phyloP scores from a whole-genome alignment of 2,888 invertebrate species.

The Globia sparganii region DNA sequence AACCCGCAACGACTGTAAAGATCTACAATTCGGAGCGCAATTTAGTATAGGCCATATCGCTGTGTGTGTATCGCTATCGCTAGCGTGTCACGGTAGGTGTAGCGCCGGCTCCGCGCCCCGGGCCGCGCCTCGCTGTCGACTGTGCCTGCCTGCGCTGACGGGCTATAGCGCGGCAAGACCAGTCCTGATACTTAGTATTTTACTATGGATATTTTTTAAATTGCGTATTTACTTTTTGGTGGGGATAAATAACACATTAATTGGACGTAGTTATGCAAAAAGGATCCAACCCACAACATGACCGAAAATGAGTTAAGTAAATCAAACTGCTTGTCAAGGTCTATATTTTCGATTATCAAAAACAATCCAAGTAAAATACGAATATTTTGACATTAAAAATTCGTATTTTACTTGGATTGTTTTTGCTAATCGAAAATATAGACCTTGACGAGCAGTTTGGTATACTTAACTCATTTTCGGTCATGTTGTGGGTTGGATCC shows the following conservation, averaged over 20 bases:
- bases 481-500: no score
- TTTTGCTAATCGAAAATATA: no score
- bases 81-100: conserved; percentile 56
- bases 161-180: conserved; percentile 68
- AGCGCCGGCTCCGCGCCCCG: conserved; percentile 68
- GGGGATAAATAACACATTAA: neutral
- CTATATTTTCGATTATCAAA: no score
- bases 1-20: neutral
- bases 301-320: no score
- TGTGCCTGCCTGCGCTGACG: conserved; percentile 75
- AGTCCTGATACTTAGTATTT: conserved; percentile 73
- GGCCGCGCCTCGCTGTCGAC: conserved; percentile 79
- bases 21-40: neutral
- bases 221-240: neutral
- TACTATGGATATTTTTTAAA: neutral
- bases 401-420: no score
- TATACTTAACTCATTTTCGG: no score
- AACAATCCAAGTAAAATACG: no score
- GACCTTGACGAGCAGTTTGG: no score
- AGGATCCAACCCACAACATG: no score
- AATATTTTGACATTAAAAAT: no score
- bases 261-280: no score
- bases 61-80: conserved; percentile 39
- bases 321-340: no score
- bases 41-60: neutral